These are phyloP conservation scores for Rhadinocentrus ornatus DNA, from an alignment of 2,797 vertebrate genomes.

Conservation along the genomic window DNA sequence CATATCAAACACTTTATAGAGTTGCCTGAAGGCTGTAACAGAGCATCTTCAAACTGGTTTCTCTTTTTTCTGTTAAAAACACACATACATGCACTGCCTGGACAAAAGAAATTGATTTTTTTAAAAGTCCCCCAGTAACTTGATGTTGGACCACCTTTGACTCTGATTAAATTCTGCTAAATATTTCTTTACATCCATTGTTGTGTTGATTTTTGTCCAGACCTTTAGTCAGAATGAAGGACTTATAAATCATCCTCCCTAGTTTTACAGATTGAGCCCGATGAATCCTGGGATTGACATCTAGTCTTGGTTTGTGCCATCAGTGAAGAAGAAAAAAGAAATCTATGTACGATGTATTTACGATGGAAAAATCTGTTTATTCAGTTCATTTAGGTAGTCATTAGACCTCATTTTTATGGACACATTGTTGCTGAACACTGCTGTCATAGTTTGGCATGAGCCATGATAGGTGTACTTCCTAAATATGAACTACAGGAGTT, in stretches of 20 bases:
- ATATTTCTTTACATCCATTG: no score
- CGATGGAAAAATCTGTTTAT: background rate
- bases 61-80: conserved; percentile 20
- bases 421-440: background rate
- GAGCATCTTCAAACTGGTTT: conserved; percentile 38
- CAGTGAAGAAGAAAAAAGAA: background rate
- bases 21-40: conserved; percentile 71
- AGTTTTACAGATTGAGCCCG: background rate
- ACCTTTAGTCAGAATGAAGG: background rate
- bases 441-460: background rate
- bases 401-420: background rate
- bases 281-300: background rate
- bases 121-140: background rate
- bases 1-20: conserved; percentile 67
- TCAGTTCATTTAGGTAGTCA: background rate
- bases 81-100: conserved; percentile 1
- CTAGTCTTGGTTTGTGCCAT: background rate
- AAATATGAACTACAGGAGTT: background rate
- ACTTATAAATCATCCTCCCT: background rate
- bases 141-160: background rate
- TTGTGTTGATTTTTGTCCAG: background rate
- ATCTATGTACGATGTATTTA: background rate
- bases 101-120: no score
- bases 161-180: background rate
- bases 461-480: background rate